Percentiles rank a stretch among this genome's conserved stretches.
Conservation (phyloP, 1,140 invertebrate genomes). For the Microplitis demolitor region DNA sequence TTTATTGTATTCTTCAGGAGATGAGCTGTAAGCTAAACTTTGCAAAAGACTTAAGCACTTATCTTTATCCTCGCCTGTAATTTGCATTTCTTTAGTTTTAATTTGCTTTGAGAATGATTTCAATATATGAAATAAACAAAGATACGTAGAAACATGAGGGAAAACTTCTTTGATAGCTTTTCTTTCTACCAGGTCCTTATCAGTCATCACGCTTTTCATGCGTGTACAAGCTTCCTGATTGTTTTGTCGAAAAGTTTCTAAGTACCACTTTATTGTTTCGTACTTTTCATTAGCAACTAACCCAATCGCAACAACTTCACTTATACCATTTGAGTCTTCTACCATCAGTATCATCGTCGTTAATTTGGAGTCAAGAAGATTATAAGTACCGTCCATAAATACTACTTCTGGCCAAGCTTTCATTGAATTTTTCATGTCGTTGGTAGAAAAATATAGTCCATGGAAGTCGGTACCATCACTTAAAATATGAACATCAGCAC, state of each 20-base stretch:
- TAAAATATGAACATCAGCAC: not conserved
- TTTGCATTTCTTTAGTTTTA: not conserved
- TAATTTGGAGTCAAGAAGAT: no score
- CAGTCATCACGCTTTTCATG: constrained; percentile 6
- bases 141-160: not conserved
- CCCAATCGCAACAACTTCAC: no score
- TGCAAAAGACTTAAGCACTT: constrained; percentile 18
- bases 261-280: no score
- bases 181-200: constrained; percentile 14
- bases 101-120: not conserved
- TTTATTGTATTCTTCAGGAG: constrained; percentile 20
- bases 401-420: no score
- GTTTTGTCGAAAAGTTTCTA: no score
- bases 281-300: no score
- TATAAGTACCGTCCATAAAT: no score
- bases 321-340: not conserved
- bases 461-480: no score
- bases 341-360: not conserved
- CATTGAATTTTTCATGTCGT: not conserved
- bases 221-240: no score
- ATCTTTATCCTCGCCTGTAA: not conserved
- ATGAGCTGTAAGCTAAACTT: constrained; percentile 29
- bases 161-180: constrained; percentile 6
- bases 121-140: constrained; percentile 7
- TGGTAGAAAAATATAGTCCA: not conserved